Conservation (phyloP, 2,888 invertebrate species). For the Automeris io region DNA sequence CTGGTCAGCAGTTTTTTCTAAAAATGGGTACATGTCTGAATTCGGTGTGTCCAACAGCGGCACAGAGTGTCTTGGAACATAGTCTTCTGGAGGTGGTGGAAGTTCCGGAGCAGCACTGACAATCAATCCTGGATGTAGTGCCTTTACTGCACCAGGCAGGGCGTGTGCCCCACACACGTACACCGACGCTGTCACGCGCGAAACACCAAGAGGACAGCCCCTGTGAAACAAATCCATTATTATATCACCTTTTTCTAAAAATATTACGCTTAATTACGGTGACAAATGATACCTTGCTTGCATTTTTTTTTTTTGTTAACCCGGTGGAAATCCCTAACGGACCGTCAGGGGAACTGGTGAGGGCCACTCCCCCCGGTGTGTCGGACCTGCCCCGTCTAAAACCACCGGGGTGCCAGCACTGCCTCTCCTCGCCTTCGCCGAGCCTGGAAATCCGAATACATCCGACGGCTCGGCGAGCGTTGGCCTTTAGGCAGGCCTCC, state of each 20-base stretch:
- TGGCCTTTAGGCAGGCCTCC: too few relatives aligned
- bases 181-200: slow-evolving; percentile 84
- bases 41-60: slow-evolving; percentile 85
- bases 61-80: slow-evolving; percentile 81
- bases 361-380: too few relatives aligned
- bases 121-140: slow-evolving; percentile 84
- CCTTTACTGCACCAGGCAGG: slow-evolving; percentile 80
- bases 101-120: slow-evolving; percentile 91
- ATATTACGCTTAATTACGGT: too few relatives aligned
- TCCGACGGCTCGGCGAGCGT: too few relatives aligned
- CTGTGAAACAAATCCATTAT: slow-evolving; percentile 29
- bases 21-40: slow-evolving; percentile 83
- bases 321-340: too few relatives aligned
- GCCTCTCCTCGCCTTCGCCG: too few relatives aligned
- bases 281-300: neutral
- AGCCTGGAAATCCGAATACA: too few relatives aligned
- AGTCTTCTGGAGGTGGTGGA: slow-evolving; percentile 80
- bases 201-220: slow-evolving; percentile 77
- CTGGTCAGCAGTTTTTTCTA: slow-evolving; percentile 86
- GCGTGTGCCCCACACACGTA: slow-evolving; percentile 89
- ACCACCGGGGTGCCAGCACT: too few relatives aligned
- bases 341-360: too few relatives aligned
- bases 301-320: too few relatives aligned
- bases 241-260: too few relatives aligned
- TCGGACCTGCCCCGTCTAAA: too few relatives aligned